Base-by-base conservation (phyloP, 2,888 invertebrate species). In the Stenichneumon culpator region DNA sequence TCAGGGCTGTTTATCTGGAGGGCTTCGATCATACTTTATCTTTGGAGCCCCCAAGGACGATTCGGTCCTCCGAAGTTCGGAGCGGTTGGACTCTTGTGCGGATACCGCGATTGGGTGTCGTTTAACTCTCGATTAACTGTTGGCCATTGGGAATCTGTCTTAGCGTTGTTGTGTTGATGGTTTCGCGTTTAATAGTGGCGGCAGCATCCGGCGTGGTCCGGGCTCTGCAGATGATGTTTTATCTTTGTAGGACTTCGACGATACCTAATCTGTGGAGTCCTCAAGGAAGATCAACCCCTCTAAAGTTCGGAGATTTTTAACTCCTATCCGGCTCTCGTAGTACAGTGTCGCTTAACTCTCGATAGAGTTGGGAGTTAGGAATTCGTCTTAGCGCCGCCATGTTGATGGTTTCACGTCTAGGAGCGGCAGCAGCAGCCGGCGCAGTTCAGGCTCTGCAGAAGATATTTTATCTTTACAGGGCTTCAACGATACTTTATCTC, bases 121-220 rank as follows among this genome's bases (percentile, higher is more conserved):
- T 60, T 39, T 60, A 28, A 60, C 14, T 52, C 5, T 19, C 19
- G 7, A 19, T 52, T 0, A 7, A 7, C n/a, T 0, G 19, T 52
- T 19, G 7, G 19, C 7, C 0, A 6, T 9, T 19, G n/a, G 19
- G 19, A 32, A 44, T n/a, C n/a, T n/a, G n/a, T 60, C 60, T 63
- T 28, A 7, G 14, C 68, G 19, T 16, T 39, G 25, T 11, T 16
- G 47, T 50, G 63, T 14, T 50, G 65, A 22, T 25, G 25, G 52
- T 80, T 65, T 47, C 36, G 50, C 32, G 50, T 74, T 28, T 74
- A 54, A n/a, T n/a, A n/a, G 57, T 57, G 28, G 44, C 57, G 32
- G 65, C 50, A 78, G 73, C 79, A 73, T 77, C 78, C 84, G 84
- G 60, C 50, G 63, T 28, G 52, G 82, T 83, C 79, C 68, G 79